Evolutionary conservation across 2,888 invertebrate species (phyloP).

Genomic region (Lamellibrachia columna): DNA sequence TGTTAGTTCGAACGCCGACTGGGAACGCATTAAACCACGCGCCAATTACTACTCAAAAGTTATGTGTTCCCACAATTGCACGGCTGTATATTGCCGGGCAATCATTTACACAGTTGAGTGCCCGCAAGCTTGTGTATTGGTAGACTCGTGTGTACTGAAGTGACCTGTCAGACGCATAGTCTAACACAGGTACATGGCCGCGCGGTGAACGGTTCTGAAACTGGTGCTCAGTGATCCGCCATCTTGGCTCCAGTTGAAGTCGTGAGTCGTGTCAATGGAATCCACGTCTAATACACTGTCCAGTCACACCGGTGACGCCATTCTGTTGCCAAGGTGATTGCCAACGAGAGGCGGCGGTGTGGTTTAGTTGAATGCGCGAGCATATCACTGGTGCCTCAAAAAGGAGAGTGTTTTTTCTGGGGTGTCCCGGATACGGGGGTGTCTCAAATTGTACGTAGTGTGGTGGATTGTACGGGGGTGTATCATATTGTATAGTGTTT

Average conservation of each 20-base stretch:
- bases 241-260: not conserved
- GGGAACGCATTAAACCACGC: not conserved
- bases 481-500: not conserved
- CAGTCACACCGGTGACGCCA: too few species aligned
- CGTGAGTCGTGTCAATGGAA: too few species aligned
- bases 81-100: not conserved
- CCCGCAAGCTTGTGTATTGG: not conserved
- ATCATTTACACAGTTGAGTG: not conserved
- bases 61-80: not conserved
- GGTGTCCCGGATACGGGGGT: not conserved
- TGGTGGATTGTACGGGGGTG: not conserved
- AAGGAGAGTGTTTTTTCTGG: too few species aligned
- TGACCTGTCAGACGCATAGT: not conserved
- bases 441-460: not conserved
- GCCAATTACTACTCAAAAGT: not conserved
- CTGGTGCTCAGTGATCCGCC: not conserved
- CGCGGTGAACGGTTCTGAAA: not conserved
- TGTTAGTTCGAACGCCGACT: slow-evolving; percentile 9
- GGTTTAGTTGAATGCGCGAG: too few species aligned
- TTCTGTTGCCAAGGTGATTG: too few species aligned
- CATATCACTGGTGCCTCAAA: too few species aligned
- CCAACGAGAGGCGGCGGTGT: too few species aligned
- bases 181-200: not conserved
- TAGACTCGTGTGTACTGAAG: not conserved
- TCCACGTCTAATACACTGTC: too few species aligned